Evolutionary conservation across 2,888 invertebrate genomes (phyloP).

Genomic region (Drosophila mettleri): DNA sequence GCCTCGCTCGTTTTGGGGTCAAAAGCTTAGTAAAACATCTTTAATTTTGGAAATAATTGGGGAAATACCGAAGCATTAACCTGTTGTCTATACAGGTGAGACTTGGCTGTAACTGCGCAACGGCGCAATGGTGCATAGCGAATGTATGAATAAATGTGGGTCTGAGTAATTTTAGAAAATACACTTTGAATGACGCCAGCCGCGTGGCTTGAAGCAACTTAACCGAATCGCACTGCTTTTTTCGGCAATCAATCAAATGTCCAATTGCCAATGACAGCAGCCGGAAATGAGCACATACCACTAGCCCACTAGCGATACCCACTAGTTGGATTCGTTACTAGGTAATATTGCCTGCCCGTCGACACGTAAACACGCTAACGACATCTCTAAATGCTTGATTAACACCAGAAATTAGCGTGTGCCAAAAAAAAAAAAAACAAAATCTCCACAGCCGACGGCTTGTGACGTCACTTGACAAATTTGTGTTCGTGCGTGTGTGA

Average conservation of each 20-base stretch:
- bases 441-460: conserved; percentile 19
- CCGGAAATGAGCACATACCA: conserved; percentile 53
- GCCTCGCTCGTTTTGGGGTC: conserved; percentile 11
- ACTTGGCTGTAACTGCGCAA: conserved; percentile 3
- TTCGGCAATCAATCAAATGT: conserved; percentile 46
- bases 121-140: conserved; percentile 34
- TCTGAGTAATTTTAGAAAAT: conserved; percentile 27
- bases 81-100: conserved; percentile 16
- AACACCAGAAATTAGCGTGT: conserved; percentile 70
- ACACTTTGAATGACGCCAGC: conserved; percentile 36
- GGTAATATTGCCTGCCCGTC: conserved; percentile 42
- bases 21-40: conserved; percentile 1
- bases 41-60: conserved; percentile 34
- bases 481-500: neutral
- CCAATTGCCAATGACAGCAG: conserved; percentile 35
- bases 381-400: conserved; percentile 75
- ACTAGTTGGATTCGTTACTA: conserved; percentile 23
- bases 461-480: conserved; percentile 54
- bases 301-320: conserved; percentile 36
- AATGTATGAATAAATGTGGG: conserved; percentile 11
- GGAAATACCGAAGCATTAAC: conserved; percentile 53
- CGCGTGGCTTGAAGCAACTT: neutral
- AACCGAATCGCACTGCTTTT: conserved; percentile 2
- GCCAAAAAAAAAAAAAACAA: conserved; percentile 30
- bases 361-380: conserved; percentile 70